Percentiles rank a stretch among this genome's conserved stretches.
phyloP scores from a whole-genome alignment of 2,888 invertebrate genomes.

The Tiliacea citrago region DNA sequence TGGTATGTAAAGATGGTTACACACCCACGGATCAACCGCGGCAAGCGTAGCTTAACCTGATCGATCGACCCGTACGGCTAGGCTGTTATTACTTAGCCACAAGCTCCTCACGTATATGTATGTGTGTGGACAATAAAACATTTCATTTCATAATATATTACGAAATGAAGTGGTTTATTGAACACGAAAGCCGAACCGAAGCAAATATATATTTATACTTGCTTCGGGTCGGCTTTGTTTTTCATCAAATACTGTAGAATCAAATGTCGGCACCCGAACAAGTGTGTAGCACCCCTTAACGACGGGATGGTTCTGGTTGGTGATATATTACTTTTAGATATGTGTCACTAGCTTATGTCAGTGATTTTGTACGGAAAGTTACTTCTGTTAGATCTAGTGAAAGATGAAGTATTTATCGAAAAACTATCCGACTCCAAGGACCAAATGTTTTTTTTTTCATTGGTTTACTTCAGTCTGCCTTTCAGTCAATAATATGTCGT shows the following conservation, averaged over 20 bases:
- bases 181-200: no score
- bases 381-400: neutral
- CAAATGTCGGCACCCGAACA: neutral
- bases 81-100: no score
- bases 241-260: neutral
- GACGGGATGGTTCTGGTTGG: conserved; percentile 13
- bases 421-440: conserved; percentile 24
- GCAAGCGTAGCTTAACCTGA: no score
- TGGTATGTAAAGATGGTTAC: no score
- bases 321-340: conserved; percentile 17
- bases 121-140: no score
- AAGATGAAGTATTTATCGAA: no score
- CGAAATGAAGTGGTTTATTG: no score
- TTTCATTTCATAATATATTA: no score
- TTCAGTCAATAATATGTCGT: neutral
- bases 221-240: neutral
- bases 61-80: no score
- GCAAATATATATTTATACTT: no score
- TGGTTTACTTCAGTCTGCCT: neutral
- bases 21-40: no score
- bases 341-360: neutral
- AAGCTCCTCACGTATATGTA: no score
- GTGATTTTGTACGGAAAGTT: neutral
- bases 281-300: neutral
- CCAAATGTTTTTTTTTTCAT: neutral